phyloP scores from a whole-genome alignment of 2,797 vertebrate species.

The Dromococcyx pavoninus region DNA sequence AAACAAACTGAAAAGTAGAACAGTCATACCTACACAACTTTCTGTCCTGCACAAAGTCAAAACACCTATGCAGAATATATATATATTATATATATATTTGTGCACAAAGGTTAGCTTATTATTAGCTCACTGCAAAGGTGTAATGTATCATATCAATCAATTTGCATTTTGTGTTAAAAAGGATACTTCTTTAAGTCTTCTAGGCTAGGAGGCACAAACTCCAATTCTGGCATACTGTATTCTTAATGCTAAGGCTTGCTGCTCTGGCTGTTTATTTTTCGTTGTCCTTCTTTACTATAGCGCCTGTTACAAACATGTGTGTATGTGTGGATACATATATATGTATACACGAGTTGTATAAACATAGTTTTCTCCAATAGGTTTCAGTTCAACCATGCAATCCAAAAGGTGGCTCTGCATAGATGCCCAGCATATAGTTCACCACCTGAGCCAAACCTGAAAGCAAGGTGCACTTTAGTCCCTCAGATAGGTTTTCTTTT shows the following conservation, averaged over 20 bases:
- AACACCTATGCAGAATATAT: conserved; percentile 86
- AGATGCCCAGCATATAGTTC: conserved; percentile 83
- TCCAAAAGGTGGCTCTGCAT: conserved; percentile 81
- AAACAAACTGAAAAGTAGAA: conserved; percentile 80
- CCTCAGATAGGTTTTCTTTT: conserved; percentile 87
- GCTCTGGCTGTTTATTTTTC: conserved; percentile 80
- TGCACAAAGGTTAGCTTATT: conserved; percentile 86
- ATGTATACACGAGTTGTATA: conserved; percentile 74
- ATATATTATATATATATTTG: conserved; percentile 79
- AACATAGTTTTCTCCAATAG: conserved; percentile 72
- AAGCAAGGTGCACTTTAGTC: conserved; percentile 87
- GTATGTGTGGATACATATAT: conserved; percentile 69
- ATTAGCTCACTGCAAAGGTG: conserved; percentile 83
- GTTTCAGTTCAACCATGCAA: conserved; percentile 81
- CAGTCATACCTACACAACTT: conserved; percentile 91
- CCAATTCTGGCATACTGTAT: conserved; percentile 78
- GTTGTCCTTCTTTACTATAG: conserved; percentile 75
- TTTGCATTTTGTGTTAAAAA: conserved; percentile 73
- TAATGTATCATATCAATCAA: conserved; percentile 74
- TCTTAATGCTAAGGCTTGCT: conserved; percentile 89
- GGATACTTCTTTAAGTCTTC: conserved; percentile 74
- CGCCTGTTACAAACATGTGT: conserved; percentile 79
- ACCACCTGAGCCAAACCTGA: conserved; percentile 82
- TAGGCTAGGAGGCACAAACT: conserved; percentile 83
- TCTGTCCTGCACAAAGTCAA: conserved; percentile 91